phyloP scores from a whole-genome alignment of 2,113 vertebrate species.

The Rhabdornis inornatus region DNA sequence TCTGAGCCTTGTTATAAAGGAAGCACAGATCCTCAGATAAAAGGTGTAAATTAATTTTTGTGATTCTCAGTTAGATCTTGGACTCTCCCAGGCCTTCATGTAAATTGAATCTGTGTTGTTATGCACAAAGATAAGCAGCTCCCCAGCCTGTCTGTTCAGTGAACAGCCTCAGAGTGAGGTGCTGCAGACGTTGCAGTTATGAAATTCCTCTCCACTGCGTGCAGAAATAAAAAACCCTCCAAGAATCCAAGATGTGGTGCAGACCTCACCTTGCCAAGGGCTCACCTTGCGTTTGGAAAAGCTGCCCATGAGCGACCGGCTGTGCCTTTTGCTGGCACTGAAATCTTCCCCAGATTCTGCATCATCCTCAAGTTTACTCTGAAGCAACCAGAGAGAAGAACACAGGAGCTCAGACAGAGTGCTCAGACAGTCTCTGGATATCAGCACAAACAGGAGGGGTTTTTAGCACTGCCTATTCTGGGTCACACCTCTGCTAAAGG shows the following conservation, averaged over 20 bases:
- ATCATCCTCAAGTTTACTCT: conserved; percentile 85
- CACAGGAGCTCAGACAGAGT: background rate
- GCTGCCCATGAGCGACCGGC: conserved; percentile 81
- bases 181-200: background rate
- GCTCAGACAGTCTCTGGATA: background rate
- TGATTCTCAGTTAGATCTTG: background rate
- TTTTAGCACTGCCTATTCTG: background rate
- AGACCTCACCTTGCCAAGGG: background rate
- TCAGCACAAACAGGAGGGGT: background rate
- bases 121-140: background rate
- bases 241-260: background rate
- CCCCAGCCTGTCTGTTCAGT: background rate
- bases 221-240: background rate
- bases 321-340: conserved; percentile 71
- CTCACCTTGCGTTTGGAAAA: conserved; percentile 92
- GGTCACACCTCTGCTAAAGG: background rate
- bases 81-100: background rate
- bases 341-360: conserved; percentile 79
- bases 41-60: background rate
- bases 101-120: background rate
- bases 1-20: background rate
- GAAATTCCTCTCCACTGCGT: background rate
- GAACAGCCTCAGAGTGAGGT: background rate
- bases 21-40: background rate
- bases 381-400: background rate